These are phyloP conservation scores for Porites evermanni DNA, from an alignment of 92 coral and sea anemone species.

Conservation along the genomic window DNA sequence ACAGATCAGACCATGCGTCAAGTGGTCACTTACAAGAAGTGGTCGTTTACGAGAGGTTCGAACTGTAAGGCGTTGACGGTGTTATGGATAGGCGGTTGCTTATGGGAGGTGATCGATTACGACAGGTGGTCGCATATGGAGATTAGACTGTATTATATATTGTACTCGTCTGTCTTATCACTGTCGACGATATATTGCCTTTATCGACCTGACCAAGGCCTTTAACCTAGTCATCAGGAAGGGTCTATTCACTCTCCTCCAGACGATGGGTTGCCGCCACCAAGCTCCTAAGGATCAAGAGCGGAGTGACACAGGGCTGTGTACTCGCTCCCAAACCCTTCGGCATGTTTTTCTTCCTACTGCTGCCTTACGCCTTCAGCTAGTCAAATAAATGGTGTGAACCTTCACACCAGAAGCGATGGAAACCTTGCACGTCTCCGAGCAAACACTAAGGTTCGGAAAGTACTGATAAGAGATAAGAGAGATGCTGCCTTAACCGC, in stretches of 20 bases:
- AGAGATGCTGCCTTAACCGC: not conserved
- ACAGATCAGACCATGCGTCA: too few relatives aligned
- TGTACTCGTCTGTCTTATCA: too few relatives aligned
- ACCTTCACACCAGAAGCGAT: not conserved
- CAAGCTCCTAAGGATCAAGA: not conserved
- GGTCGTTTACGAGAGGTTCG: too few relatives aligned
- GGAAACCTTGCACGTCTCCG: not conserved
- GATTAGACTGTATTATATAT: too few relatives aligned
- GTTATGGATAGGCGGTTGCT: too few relatives aligned
- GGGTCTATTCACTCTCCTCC: not conserved
- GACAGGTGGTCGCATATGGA: too few relatives aligned
- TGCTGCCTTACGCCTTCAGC: constrained; percentile 33
- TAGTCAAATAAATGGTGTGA: not conserved
- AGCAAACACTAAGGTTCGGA: not conserved
- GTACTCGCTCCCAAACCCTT: constrained; percentile 15
- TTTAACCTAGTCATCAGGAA: constrained; percentile 53
- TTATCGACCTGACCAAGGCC: constrained; percentile 17
- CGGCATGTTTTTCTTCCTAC: not conserved
- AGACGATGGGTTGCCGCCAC: constrained; percentile 45
- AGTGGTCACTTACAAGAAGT: too few relatives aligned
- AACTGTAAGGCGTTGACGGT: too few relatives aligned
- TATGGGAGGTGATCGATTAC: too few relatives aligned
- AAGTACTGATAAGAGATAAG: not conserved
- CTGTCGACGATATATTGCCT: too few relatives aligned
- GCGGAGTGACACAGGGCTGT: constrained; percentile 55